Evolutionary conservation across 2,797 vertebrate species (phyloP), one percentile per base, ranked within the genome.

Genomic region (Tapera naevia): DNA sequence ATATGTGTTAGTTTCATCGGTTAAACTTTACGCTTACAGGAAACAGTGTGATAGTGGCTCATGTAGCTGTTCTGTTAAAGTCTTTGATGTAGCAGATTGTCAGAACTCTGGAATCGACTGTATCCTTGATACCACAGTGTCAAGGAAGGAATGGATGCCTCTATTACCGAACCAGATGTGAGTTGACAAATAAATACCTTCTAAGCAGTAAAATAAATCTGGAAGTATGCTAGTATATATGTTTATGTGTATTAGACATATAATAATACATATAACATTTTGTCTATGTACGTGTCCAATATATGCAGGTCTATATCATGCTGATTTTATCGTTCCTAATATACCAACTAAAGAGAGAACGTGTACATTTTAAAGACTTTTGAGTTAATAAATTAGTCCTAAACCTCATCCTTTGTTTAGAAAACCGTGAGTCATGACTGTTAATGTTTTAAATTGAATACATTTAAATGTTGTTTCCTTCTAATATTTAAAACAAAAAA

Each of bases 351-450:
- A 62, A 67, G 32, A 66, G 25, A 86, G 10, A 91, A 15, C 1
- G 1, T 3, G 2, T 14, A 13, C 0, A 0, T 71, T 72, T 37
- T 22, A 45, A 70, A 41, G 51, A 18, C 33, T 51, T 56, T 16
- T 9, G 57, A 88, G 51, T 48, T 48, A 23, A 23, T 27, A 66
- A 62, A 51, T 87, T 50, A 67, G 41, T 16, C 25, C 32, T 94
- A 50, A 62, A 80, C 23, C 10, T 80, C 28, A 53, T 67, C 16
- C 39, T 92, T 69, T 62, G 25, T 66, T 79, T 86, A 57, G 45
- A 79, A 69, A 60, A 48, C 18, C 0, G 0, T 11, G 27, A 82
- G 23, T 64, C 65, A 22, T 11, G 50, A 5, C 0, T 79, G 23
- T 33, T 89, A 50, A 45, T 50, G 60, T 54, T 91, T 90, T 56